Base-by-base conservation (phyloP, 2,888 invertebrate species). In the Baronia brevicornis region DNA sequence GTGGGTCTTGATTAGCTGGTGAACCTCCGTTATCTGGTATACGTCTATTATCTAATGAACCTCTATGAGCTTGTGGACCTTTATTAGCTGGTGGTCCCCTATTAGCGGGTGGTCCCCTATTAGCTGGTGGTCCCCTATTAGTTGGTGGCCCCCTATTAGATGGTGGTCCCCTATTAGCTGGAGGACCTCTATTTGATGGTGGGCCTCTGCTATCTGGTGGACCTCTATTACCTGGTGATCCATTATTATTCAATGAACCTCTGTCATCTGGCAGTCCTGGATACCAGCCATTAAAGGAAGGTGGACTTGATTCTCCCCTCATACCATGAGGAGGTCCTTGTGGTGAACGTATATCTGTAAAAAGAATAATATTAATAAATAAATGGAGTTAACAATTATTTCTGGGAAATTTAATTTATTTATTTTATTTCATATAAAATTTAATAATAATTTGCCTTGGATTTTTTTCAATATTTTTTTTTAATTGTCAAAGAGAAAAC, bases 261-360 rank as follows among this genome's bases (percentile, higher is more conserved):
- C 39, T 44, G 6, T 36, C n/a, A n/a, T 28, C 13, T 5, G 18
- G 28, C n/a, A n/a, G n/a, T n/a, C n/a, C n/a, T n/a, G n/a, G n/a
- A n/a, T n/a, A n/a, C n/a, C n/a, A n/a, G n/a, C n/a, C n/a, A n/a
- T n/a, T n/a, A n/a, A n/a, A 4, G 29, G 38, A 3, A 20, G 27
- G 31, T 17, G 31, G 24, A 4, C 5, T 33, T 1, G 41, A 43
- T 4, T 32, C 36, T 4, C 39, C 5, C 6, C 7, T 9, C 10
- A 13, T 21, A 21, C 27, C 2, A 35, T 19, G 3, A 7, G 34
- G 38, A 7, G 38, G 36, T 7, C 29, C 29, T 23, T 36, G 44
- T 2, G 42, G 41, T 12, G 39, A 33, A 12, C 50, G 38, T 34
- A 36, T 44, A 18, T 39, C 48, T 50, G 38, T 20, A 46, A 43